Evolutionary conservation across 1,140 invertebrate species (phyloP).

Genomic region (Drosophila bocqueti): DNA sequence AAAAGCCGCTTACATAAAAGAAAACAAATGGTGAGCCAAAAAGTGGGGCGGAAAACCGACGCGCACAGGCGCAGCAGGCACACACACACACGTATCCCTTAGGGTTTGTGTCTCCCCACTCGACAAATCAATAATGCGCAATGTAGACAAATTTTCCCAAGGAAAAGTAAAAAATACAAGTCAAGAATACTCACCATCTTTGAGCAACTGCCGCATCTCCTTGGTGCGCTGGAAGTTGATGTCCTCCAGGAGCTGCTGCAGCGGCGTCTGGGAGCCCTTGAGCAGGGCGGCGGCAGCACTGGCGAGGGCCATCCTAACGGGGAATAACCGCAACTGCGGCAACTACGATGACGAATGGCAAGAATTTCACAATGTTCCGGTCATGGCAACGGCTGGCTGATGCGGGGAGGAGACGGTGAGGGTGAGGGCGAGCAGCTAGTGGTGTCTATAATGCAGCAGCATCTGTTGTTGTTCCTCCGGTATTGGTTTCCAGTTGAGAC

Average conservation of each 20-base stretch:
- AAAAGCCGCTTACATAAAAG: conserved; percentile 57
- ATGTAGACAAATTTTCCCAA: conserved; percentile 76
- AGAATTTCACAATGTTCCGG: conserved; percentile 44
- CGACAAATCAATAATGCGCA: conserved; percentile 79
- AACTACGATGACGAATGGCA: conserved; percentile 50
- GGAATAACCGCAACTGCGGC: conserved; percentile 20
- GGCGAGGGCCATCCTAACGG: conserved; percentile 86
- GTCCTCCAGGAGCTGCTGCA: conserved; percentile 94
- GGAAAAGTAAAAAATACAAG: neutral
- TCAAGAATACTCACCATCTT: conserved; percentile 89
- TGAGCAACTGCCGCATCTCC: conserved; percentile 94
- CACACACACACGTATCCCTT: conserved; percentile 22
- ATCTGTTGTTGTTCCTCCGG: conserved; percentile 14
- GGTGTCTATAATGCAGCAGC: conserved; percentile 21
- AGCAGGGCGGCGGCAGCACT: conserved; percentile 87
- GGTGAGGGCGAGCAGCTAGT: conserved; percentile 4
- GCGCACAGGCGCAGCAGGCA: conserved; percentile 37
- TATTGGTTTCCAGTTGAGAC: conserved; percentile 3
- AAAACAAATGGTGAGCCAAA: conserved; percentile 36
- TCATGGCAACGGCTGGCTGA: conserved; percentile 11
- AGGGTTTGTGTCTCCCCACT: conserved; percentile 52
- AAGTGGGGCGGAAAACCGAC: conserved; percentile 50
- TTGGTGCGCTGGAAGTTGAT: conserved; percentile 96
- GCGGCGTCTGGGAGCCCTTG: conserved; percentile 88
- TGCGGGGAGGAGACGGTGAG: neutral